Conservation (phyloP, 2,113 vertebrate species). For the Lampris megalopsis region DNA sequence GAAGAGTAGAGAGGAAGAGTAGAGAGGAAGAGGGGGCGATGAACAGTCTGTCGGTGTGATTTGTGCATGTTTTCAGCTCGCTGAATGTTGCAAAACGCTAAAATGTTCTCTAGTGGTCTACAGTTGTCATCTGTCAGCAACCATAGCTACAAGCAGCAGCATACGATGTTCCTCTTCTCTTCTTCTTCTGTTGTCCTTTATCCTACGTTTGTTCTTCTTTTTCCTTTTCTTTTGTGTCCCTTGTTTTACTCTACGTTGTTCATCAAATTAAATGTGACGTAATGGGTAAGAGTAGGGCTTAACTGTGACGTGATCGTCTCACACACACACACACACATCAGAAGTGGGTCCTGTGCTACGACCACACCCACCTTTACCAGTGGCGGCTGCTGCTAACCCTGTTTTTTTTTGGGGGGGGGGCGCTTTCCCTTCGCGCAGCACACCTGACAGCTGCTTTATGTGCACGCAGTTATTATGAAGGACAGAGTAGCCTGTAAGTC, state of each 20-base stretch:
- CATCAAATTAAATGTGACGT: slow-evolving; percentile 1
- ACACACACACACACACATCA: background rate
- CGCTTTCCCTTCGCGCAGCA: too few species aligned
- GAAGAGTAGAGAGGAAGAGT: slow-evolving; percentile 44
- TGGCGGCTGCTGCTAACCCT: too few species aligned
- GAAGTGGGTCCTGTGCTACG: background rate
- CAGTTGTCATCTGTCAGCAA: slow-evolving; percentile 70
- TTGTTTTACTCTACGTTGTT: slow-evolving; percentile 35
- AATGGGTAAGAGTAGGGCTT: background rate
- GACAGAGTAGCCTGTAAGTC: too few species aligned
- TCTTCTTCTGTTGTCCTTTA: slow-evolving; percentile 54
- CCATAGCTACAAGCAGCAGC: slow-evolving; percentile 81
- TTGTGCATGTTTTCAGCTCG: slow-evolving; percentile 70
- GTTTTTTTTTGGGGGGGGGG: too few species aligned
- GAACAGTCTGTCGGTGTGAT: slow-evolving; percentile 64
- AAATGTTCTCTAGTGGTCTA: slow-evolving; percentile 82
- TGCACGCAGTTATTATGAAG: too few species aligned
- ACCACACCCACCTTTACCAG: background rate
- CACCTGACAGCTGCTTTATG: too few species aligned
- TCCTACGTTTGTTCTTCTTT: slow-evolving; percentile 10
- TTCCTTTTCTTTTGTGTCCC: background rate
- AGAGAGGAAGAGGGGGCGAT: slow-evolving; percentile 53
- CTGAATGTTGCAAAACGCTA: slow-evolving; percentile 59
- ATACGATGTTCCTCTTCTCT: slow-evolving; percentile 38
- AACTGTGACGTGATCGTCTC: background rate